phyloP scores from a whole-genome alignment of 2,113 vertebrate genomes.

The Vireo altiloquus region DNA sequence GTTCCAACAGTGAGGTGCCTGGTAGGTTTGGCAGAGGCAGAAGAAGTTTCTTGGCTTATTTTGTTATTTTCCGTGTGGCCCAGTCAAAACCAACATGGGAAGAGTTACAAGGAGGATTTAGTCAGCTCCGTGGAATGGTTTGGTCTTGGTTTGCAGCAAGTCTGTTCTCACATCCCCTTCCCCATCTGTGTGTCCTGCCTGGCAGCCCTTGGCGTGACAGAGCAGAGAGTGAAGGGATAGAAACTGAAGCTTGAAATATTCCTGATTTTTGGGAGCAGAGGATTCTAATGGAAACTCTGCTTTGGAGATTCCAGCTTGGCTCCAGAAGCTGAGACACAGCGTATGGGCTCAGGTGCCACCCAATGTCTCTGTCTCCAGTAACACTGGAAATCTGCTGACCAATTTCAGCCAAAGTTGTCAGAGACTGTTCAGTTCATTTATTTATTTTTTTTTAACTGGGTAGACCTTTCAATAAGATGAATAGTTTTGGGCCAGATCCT shows the following conservation, averaged over 20 bases:
- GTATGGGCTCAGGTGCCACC: not conserved
- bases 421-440: not conserved
- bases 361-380: not conserved
- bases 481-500: not conserved
- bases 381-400: not conserved
- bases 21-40: not conserved
- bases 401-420: not conserved
- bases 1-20: not conserved
- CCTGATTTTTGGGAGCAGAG: not conserved
- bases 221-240: not conserved
- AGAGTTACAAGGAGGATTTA: not conserved
- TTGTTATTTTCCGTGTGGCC: not conserved
- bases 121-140: not conserved
- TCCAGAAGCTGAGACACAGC: not conserved
- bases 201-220: not conserved
- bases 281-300: not conserved
- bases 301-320: not conserved
- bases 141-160: not conserved
- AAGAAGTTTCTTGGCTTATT: not conserved
- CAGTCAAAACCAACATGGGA: not conserved
- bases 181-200: not conserved
- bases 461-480: not conserved
- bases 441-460: not conserved
- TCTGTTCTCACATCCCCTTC: not conserved
- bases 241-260: not conserved